Conservation (phyloP, 1,140 invertebrate species). For the Drosophila nasuta region DNA sequence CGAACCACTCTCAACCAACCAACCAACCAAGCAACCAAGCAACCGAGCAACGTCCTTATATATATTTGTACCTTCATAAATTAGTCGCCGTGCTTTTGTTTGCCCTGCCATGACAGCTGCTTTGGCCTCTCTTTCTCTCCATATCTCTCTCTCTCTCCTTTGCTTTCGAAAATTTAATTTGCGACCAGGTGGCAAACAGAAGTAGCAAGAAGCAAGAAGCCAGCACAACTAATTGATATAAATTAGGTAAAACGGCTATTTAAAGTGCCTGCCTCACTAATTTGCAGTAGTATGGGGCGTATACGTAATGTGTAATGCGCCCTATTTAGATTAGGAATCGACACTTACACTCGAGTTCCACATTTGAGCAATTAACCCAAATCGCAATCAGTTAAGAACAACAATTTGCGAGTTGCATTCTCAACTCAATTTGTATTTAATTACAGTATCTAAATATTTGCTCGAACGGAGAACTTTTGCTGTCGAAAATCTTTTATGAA, state of each 20-base stretch:
- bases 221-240: conserved; percentile 51
- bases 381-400: conserved; percentile 8
- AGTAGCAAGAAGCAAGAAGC: not conserved
- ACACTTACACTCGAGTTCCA: not conserved
- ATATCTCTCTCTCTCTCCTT: not conserved
- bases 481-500: too few species aligned
- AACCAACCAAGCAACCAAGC: not conserved
- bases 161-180: conserved; percentile 55
- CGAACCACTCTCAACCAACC: not conserved
- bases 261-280: conserved; percentile 9
- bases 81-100: conserved; percentile 35
- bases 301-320: conserved; percentile 28
- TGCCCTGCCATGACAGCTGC: conserved; percentile 26
- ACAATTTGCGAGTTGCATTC: conserved; percentile 2
- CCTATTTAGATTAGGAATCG: conserved; percentile 16
- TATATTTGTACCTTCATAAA: conserved; percentile 36
- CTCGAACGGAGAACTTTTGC: too few species aligned
- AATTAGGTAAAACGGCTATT: conserved; percentile 45
- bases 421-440: not conserved
- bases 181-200: conserved; percentile 31
- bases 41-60: not conserved
- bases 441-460: too few species aligned
- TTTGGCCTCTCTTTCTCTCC: not conserved
- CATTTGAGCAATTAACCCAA: conserved; percentile 11
- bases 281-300: not conserved